Base-by-base conservation (phyloP, 2,888 invertebrate genomes). In the Rotaria socialis region DNA sequence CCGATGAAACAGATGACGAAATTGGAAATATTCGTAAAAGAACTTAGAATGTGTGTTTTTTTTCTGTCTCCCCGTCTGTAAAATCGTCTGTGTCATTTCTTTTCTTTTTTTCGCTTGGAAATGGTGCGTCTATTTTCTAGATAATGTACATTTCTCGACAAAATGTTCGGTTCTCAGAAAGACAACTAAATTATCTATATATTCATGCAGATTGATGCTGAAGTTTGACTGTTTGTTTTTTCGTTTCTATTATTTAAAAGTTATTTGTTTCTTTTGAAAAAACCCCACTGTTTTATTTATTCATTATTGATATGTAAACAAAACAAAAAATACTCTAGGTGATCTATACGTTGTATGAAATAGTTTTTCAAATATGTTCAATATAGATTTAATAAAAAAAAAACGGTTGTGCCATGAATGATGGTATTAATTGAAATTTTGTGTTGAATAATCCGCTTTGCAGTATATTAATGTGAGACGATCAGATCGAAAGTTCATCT, bases 231-330 rank as follows among this genome's bases (percentile, higher is more conserved):
- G 52, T 52, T 56, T 58, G 3, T 58, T 24, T 24, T 58, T 58
- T 58, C 67, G 16, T 58, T 58, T 58, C 67, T 14, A 67, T 67
- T 67, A 67, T 67, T 67, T 35, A 27, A 67, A 67, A 67, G 52
- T 52, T 52, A 3, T 52, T 52, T 52, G 16, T 52, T 52, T 52
- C 52, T 8, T 14, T 52, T 52, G 52, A 52, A 52, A 52, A 52
- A 52, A 52, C 1, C 11, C 4, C 14, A 8, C 11, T 52, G 52
- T 52, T 52, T 52, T 52, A 52, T 52, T 16, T 52, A 52, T 16
- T 52, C 52, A 14, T 52, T 52, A 52, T 52, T 52, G 52, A 52
- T 52, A 52, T 52, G 52, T 52, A 52, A 52, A 52, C 14, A 52
- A 52, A 52, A 52, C 11, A 16, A 5, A 52, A 16, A 52, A 52